Percentiles rank a stretch among this genome's conserved stretches.
Evolutionary conservation across 2,888 invertebrate genomes (phyloP).

Genomic region (Hydrotaea diabolus): DNA sequence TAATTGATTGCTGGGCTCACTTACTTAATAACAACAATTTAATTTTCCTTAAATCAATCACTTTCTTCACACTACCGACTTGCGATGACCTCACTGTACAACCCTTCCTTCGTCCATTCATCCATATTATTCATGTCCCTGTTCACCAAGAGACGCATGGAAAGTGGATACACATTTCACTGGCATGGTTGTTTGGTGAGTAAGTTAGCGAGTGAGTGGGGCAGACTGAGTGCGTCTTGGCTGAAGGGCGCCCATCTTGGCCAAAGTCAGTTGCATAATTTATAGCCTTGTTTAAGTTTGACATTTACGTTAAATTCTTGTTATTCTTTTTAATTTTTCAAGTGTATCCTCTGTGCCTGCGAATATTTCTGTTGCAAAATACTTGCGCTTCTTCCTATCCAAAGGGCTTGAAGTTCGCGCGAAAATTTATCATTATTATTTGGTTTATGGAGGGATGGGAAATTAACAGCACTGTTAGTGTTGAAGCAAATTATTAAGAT

Average conservation of each 20-base stretch:
- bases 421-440: constrained; percentile 6
- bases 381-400: constrained; percentile 3
- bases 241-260: constrained; percentile 1
- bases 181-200: neutral
- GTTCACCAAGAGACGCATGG: neutral
- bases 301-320: constrained; percentile 60
- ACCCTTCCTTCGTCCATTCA: neutral
- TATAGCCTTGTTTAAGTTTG: constrained; percentile 62
- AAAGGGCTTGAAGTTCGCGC: neutral
- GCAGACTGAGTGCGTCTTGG: neutral
- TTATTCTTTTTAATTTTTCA: constrained; percentile 10
- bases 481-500: constrained; percentile 41
- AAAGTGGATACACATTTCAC: neutral
- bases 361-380: constrained; percentile 28
- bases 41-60: no score
- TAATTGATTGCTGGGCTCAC: no score
- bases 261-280: constrained; percentile 60
- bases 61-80: neutral
- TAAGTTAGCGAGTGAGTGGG: neutral
- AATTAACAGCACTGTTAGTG: constrained; percentile 2
- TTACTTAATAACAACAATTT: no score
- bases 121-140: neutral
- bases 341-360: neutral
- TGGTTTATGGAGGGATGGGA: neutral
- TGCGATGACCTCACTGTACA: neutral